Conservation (phyloP, 2,888 invertebrate species). For the Osedax frankpressi region DNA sequence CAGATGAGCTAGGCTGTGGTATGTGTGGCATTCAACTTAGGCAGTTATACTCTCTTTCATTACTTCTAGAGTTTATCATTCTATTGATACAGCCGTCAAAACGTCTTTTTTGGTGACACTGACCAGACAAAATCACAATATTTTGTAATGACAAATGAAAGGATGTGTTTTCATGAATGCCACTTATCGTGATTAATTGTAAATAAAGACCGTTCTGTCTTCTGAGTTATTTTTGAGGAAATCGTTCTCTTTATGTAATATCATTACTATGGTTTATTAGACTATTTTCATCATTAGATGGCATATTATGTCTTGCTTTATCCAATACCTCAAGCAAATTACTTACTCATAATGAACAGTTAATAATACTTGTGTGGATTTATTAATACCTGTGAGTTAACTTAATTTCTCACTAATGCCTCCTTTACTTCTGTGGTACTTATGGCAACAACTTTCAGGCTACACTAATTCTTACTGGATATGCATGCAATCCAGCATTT, state of each 20-base stretch:
- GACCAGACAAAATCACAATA: background rate
- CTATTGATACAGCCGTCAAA: background rate
- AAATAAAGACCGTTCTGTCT: background rate
- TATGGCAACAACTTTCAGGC: background rate
- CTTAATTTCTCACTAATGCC: background rate
- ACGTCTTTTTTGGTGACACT: background rate
- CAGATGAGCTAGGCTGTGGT: constrained; percentile 70
- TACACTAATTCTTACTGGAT: background rate
- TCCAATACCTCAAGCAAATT: background rate
- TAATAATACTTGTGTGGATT: background rate
- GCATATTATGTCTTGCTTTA: background rate
- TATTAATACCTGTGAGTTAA: background rate
- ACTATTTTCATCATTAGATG: background rate
- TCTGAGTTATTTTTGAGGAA: background rate
- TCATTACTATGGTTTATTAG: background rate
- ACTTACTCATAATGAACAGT: background rate
- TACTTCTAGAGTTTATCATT: background rate
- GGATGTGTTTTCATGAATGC: background rate
- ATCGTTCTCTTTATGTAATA: background rate
- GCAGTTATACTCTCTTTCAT: background rate
- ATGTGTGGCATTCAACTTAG: constrained; percentile 16
- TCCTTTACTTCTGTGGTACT: background rate
- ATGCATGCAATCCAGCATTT: background rate
- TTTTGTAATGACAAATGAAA: constrained; percentile 3
- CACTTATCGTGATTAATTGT: background rate